Evolutionary conservation across 2,888 invertebrate species (phyloP), one percentile per base, ranked within the genome.

Genomic region (Stenodema calcarata): DNA sequence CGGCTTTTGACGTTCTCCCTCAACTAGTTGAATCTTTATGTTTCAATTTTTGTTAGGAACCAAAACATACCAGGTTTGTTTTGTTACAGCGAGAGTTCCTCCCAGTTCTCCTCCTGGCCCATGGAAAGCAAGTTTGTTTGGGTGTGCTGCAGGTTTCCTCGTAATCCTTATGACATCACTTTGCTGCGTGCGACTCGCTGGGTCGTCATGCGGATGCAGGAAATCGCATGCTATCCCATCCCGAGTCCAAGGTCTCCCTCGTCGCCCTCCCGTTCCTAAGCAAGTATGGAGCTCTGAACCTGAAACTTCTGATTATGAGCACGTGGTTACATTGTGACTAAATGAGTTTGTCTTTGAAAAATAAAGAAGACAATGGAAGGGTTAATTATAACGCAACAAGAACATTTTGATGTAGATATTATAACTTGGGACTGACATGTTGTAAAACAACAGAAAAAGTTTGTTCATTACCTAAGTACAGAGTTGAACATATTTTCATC

Each of bases 291-390:
- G 28, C 23, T 30, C 85, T 28, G 85, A 85, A 14, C 50, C 50
- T 2, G 85, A 75, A 76, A 85, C 85, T 3, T 85, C 85, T 1
- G 85, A 85, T 27, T 85, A 85, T 76, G 85, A 85, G 35, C 85
- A 85, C 27, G 85, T 85, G 41, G 76, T 85, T 23, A 85, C 75
- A 18, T 50, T 85, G 18, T 85, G 47, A 85, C 35, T 4, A 35
- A 35, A 35, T 4, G 35, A 35, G 35, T 4, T 4, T 35, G 2
- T 35, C 7, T 35, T 35, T 35, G 7, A 2, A 7, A 35, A 7
- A 35, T 35, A 35, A 35, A 7, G n/a, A n/a, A n/a, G 35, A 35
- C 35, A 35, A 35, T 35, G 35, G 2, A 2, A 35, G 35, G 35
- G 35, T 35, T 35, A 35, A 7, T 35, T 35, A 35, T 2, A 35